These are phyloP conservation scores for Myocastor coypus DNA, from an alignment of 2,113 vertebrate species.

Conservation along the genomic window DNA sequence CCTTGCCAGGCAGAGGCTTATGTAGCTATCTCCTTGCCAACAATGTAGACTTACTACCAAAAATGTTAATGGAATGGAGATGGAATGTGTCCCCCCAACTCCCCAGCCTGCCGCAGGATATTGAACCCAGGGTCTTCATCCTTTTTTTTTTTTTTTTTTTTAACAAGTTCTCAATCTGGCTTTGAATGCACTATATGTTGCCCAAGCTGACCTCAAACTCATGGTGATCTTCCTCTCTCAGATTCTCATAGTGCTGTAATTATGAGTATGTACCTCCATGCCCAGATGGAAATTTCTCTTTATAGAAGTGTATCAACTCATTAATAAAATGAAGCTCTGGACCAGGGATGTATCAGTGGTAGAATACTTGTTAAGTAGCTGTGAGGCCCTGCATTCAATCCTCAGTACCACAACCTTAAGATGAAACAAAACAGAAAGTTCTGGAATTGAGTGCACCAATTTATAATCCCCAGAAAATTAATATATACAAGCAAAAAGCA, in stretches of 20 bases:
- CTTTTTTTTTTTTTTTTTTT: not conserved
- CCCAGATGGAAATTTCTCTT: not conserved
- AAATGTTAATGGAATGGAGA: too few relatives aligned
- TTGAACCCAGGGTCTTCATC: too few relatives aligned
- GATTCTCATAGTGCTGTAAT: not conserved
- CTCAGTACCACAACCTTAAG: not conserved
- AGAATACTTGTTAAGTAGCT: not conserved
- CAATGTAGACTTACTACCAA: too few relatives aligned
- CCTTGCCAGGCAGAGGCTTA: too few relatives aligned
- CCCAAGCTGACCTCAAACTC: not conserved
- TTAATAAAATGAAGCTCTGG: not conserved
- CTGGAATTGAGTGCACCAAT: not conserved
- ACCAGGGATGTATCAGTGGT: not conserved
- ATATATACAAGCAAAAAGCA: not conserved
- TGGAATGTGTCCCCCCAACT: too few relatives aligned
- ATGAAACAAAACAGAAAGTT: not conserved
- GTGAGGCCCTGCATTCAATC: not conserved
- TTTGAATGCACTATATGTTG: too few relatives aligned
- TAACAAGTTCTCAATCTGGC: not conserved
- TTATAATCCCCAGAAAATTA: not conserved
- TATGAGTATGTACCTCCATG: not conserved
- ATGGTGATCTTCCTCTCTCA: not conserved
- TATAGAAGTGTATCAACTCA: not conserved
- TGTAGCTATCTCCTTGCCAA: too few relatives aligned
- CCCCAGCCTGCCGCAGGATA: too few relatives aligned